Evolutionary conservation across 1,140 invertebrate genomes (phyloP).

Genomic region (Samia ricini): DNA sequence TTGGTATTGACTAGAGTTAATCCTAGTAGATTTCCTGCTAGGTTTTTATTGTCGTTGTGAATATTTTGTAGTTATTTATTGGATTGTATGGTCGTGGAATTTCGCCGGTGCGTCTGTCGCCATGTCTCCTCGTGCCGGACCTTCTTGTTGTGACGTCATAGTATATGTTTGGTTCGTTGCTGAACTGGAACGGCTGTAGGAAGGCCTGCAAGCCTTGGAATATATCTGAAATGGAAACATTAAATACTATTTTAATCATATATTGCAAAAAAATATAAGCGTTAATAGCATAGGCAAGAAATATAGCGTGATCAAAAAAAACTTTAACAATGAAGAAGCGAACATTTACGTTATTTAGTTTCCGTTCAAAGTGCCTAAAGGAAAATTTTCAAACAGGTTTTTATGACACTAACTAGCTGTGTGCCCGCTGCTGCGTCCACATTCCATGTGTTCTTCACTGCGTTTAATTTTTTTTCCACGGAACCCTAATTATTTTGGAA

Average conservation of each 20-base stretch:
- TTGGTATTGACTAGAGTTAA: neutral
- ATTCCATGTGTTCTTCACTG: too few species aligned
- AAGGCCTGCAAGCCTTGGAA: constrained; percentile 43
- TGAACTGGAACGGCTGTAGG: constrained; percentile 19
- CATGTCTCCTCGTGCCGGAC: neutral
- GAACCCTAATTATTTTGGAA: too few species aligned
- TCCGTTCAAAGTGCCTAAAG: too few species aligned
- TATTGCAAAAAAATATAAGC: too few species aligned
- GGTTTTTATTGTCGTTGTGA: constrained; percentile 14
- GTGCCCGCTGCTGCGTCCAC: too few species aligned
- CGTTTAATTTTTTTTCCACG: too few species aligned
- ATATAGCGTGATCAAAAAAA: too few species aligned
- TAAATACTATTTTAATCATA: neutral
- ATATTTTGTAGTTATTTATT: neutral
- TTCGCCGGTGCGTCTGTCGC: neutral
- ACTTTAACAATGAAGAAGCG: too few species aligned
- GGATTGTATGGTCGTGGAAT: neutral
- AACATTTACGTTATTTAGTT: too few species aligned
- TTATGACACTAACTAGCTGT: too few species aligned
- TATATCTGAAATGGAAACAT: constrained; percentile 44
- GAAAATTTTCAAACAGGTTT: too few species aligned
- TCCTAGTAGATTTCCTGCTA: neutral
- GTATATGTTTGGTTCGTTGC: constrained; percentile 16
- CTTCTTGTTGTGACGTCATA: neutral
- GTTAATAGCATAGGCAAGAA: too few species aligned